Conservation (phyloP, 2,113 vertebrate genomes). For the Chascanopsetta lugubris region DNA sequence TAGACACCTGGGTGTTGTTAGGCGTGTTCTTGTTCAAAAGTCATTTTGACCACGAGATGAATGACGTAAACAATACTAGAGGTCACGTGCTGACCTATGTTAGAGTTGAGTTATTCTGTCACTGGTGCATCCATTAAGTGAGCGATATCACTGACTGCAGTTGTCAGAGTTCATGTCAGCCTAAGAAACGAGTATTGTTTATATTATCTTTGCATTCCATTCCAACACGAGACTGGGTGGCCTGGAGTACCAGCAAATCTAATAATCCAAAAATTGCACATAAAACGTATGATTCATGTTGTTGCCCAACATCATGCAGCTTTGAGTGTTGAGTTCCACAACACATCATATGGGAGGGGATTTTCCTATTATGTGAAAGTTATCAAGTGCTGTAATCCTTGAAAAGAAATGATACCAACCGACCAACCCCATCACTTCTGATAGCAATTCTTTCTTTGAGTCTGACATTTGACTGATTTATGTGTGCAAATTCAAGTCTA, state of each 20-base stretch:
- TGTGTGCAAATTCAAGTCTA: neutral
- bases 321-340: neutral
- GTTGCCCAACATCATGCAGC: neutral
- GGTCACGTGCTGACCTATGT: too few species aligned
- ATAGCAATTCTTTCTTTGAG: constrained; percentile 8
- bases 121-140: neutral
- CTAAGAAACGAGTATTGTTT: too few species aligned
- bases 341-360: neutral
- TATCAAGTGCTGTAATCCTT: neutral
- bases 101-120: neutral
- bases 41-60: constrained; percentile 24
- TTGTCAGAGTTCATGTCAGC: too few species aligned
- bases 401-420: constrained; percentile 10
- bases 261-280: too few species aligned
- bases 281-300: too few species aligned
- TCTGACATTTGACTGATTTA: constrained; percentile 19
- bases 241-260: too few species aligned
- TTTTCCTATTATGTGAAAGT: neutral
- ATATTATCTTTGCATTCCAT: too few species aligned
- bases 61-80: constrained; percentile 14
- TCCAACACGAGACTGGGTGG: too few species aligned
- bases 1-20: constrained; percentile 16
- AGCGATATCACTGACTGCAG: too few species aligned
- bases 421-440: constrained; percentile 7
- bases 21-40: constrained; percentile 23